Percentiles rank a stretch among this genome's conserved stretches.
Evolutionary conservation across 2,888 invertebrate species (phyloP).

Genomic region (Mongoloraphidia duomilia): DNA sequence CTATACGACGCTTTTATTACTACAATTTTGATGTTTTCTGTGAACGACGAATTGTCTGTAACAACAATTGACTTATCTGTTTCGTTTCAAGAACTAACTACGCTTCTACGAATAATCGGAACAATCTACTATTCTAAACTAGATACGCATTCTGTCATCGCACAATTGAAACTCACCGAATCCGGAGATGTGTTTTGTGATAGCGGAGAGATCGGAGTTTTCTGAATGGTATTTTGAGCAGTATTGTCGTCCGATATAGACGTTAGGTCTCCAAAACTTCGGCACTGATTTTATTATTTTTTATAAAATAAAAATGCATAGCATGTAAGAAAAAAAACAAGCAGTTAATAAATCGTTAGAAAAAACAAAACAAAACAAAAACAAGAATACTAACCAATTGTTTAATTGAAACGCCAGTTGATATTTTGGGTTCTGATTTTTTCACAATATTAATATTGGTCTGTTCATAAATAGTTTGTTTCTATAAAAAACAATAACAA

Average conservation of each 20-base stretch:
- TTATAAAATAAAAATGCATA: slow-evolving; percentile 5
- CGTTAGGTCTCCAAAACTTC: slow-evolving; percentile 46
- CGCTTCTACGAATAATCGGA: too few relatives aligned
- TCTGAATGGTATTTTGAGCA: not conserved
- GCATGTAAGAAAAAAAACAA: slow-evolving; percentile 2
- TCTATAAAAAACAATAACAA: slow-evolving; percentile 17
- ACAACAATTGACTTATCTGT: too few relatives aligned
- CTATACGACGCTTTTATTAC: too few relatives aligned
- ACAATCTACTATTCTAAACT: too few relatives aligned
- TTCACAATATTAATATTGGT: slow-evolving; percentile 18
- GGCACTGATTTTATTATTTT: slow-evolving; percentile 32
- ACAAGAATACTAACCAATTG: slow-evolving; percentile 29
- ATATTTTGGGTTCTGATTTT: slow-evolving; percentile 22
- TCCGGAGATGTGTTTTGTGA: not conserved
- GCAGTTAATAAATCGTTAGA: not conserved
- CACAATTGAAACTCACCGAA: slow-evolving; percentile 1
- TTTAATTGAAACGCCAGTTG: slow-evolving; percentile 34
- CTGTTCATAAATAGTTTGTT: slow-evolving; percentile 22
- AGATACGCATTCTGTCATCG: too few relatives aligned
- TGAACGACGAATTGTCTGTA: too few relatives aligned
- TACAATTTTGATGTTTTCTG: too few relatives aligned
- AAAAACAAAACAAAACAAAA: not conserved
- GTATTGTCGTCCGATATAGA: slow-evolving; percentile 31
- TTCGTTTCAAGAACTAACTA: too few relatives aligned
- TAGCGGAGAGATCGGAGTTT: not conserved